Base-by-base conservation (phyloP, 2,888 invertebrate genomes). In the Zele albiditarsus region DNA sequence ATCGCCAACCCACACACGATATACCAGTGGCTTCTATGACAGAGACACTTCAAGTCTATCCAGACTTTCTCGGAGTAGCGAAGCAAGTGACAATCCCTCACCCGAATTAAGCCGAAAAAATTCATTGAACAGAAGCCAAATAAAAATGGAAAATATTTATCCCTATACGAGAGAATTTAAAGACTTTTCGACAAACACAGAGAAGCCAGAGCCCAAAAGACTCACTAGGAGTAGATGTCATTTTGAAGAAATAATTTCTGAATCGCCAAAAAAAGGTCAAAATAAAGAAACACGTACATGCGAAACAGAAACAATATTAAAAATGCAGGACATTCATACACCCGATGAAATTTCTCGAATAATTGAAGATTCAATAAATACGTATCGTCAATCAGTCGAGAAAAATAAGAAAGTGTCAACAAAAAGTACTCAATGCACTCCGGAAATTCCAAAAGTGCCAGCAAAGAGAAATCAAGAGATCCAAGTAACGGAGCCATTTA, bases 261-360 rank as follows among this genome's bases (percentile, higher is more conserved):
- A 67, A 5, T 42, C 25, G 2, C 4, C 12, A 28, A 33, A 28
- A 62, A 79, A 73, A 53, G 75, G 57, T n/a, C 78, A 80, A 28
- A 28, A 60, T 0, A 33, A 82, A 38, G 66, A 82, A 78, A 77
- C 78, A 67, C 38, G 77, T 58, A 79, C 79, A 28, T 80, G 58
- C 25, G 80, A 81, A 0, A 84, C 84, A 0, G 78, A 77, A 62
- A 90, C 90, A 10, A 81, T 80, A 49, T 77, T 91, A 2, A 87
- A 83, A 71, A 90, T 90, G 75, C 87, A 88, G 71, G 82, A 86
- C 25, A 60, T 88, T 8, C 72, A 82, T 31, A 84, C 84, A 62
- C 73, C 78, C 2, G 82, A 83, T 20, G 88, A 89, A 23, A 77
- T 85, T 3, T 80, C 82, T 10, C 58, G 78, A 10, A 84, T 85